Evolutionary conservation across 1,140 invertebrate genomes (phyloP).

Genomic region (Microvelia longipes): DNA sequence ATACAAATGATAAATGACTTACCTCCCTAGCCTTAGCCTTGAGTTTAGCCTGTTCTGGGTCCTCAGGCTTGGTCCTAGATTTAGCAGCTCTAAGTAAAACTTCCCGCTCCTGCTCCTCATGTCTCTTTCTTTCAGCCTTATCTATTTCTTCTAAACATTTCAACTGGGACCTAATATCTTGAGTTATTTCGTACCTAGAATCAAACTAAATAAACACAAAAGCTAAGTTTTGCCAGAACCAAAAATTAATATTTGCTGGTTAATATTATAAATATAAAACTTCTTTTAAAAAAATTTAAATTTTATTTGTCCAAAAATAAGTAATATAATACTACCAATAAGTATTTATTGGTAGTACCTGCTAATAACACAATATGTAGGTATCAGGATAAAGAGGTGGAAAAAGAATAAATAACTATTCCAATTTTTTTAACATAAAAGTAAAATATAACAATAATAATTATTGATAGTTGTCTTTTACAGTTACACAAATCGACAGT

Average conservation of each 20-base stretch:
- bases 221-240: conserved; percentile 2
- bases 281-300: neutral
- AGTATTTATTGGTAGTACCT: too few relatives aligned
- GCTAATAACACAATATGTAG: too few relatives aligned
- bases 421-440: too few relatives aligned
- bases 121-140: conserved; percentile 76
- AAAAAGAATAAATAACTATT: too few relatives aligned
- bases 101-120: conserved; percentile 89
- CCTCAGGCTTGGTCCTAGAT: conserved; percentile 88
- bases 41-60: conserved; percentile 90
- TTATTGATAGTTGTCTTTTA: too few relatives aligned
- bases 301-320: too few relatives aligned
- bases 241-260: neutral
- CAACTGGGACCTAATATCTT: conserved; percentile 82
- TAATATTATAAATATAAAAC: neutral
- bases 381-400: too few relatives aligned
- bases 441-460: too few relatives aligned
- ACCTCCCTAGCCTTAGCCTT: conserved; percentile 88
- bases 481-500: too few relatives aligned
- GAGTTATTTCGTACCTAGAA: conserved; percentile 69
- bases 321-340: too few relatives aligned
- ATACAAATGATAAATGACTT: conserved; percentile 17
- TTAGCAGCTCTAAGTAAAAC: conserved; percentile 82
- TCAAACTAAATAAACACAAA: conserved; percentile 53
- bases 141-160: conserved; percentile 94